Base-by-base conservation (phyloP, 2,113 vertebrate species). In the Elephas maximus region DNA sequence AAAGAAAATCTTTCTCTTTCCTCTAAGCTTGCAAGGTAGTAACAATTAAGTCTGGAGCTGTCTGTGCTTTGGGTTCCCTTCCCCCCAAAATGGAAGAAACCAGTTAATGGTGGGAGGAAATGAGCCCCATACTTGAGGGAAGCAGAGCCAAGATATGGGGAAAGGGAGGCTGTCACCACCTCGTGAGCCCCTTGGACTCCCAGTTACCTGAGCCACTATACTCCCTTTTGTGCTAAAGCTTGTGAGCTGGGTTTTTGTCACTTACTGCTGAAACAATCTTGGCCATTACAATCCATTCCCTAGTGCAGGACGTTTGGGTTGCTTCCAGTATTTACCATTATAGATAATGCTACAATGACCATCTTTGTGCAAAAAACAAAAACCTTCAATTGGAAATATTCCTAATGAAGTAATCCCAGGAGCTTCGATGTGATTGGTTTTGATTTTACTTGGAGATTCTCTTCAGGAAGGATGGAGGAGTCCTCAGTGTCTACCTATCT, bases 311-410 rank as follows among this genome's bases (percentile, higher is more conserved):
- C 4, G n/a, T 11, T 71, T 80, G 41, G 33, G 87, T 18, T 77
- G 37, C 57, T 60, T 71, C 76, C n/a, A 88, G 33, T n/a, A 83
- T 92, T 85, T 80, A 15, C 51, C 60, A 91, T 71, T 90, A 90
- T 5, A 51, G 44, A 81, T 17, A 94, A 89, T 37, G 12, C 33
- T 45, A 28, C 71, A 73, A 33, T 37, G 17, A 53, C 65, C 57
- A 69, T 94, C 12, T 87, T 81, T 82, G 28, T 33, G 63, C 18
- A 63, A 80, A 93, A 37, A 45, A 83, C 57, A 1, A 9, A 69
- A 26, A 23, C 51, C 74, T 91, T 78, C 24, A 6, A 65, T 95
- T 62, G 37, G 53, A 65, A 95, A 74, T 57, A 76, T 21, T 48
- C 53, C 53, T 93, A 63, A 60, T 5, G 2, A 73, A 80, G 53